A percentile compares a stretch with the other conserved stretches of the same genome.
These are phyloP conservation scores for Caenorhabditis virilis DNA, from an alignment of 2,888 invertebrate genomes.

Conservation along the genomic window DNA sequence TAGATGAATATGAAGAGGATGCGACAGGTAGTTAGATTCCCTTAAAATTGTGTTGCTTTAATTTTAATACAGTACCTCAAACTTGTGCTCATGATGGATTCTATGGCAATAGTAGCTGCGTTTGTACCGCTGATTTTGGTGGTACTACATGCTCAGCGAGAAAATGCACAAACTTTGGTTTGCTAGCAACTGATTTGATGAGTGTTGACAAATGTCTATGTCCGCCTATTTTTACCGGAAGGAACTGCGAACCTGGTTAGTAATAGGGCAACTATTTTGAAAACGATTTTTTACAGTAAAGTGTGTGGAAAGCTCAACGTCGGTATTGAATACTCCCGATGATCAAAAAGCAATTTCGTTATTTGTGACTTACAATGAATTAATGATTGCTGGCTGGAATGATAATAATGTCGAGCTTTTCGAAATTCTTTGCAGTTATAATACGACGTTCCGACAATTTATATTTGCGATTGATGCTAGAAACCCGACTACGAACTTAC, in stretches of 20 bases:
- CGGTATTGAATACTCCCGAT: background rate
- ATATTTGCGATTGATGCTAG: too few species aligned
- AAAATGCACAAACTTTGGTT: slow-evolving; percentile 25
- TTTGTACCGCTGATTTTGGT: slow-evolving; percentile 14
- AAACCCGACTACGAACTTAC: too few species aligned
- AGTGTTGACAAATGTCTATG: slow-evolving; percentile 16
- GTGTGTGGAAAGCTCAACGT: slow-evolving; percentile 10
- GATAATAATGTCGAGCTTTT: slow-evolving; percentile 9
- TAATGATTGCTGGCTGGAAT: slow-evolving; percentile 16
- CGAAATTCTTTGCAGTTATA: slow-evolving; percentile 18
- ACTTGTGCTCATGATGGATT: slow-evolving; percentile 27
- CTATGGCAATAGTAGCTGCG: slow-evolving; percentile 1
- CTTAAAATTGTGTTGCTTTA: too few species aligned
- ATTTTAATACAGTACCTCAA: slow-evolving; percentile 5
- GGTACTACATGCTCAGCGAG: slow-evolving; percentile 11
- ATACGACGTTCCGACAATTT: too few species aligned
- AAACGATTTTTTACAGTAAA: slow-evolving; percentile 7
- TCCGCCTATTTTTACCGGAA: slow-evolving; percentile 23
- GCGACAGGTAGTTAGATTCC: too few species aligned
- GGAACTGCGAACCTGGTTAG: slow-evolving; percentile 34
- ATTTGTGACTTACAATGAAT: slow-evolving; percentile 13
- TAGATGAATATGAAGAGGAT: too few species aligned
- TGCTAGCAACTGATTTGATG: background rate
- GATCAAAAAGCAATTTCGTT: slow-evolving; percentile 17
- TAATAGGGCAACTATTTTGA: background rate